phyloP scores from a whole-genome alignment of 1,140 invertebrate species.

The Drosophila truncata region DNA sequence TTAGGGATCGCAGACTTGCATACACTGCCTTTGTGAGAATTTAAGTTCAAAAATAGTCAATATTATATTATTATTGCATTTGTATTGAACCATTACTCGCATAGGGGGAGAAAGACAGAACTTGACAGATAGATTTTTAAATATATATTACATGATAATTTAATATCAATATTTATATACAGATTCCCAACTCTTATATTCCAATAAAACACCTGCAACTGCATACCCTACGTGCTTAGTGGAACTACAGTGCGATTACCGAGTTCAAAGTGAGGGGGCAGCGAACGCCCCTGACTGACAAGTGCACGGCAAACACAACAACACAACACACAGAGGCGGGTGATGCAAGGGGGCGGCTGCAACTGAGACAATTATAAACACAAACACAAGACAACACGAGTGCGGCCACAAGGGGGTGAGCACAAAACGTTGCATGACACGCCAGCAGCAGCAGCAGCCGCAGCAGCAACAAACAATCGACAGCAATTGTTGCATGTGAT shows the following conservation, averaged over 20 bases:
- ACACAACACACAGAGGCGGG: background rate
- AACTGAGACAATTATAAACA: slow-evolving; percentile 69
- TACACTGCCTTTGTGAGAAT: background rate
- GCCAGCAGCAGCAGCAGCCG: slow-evolving; percentile 19
- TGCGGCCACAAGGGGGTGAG: slow-evolving; percentile 51
- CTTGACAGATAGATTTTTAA: background rate
- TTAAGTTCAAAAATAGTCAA: background rate
- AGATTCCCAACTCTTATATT: background rate
- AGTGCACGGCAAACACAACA: slow-evolving; percentile 26
- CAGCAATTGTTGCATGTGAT: slow-evolving; percentile 66
- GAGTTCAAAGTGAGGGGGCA: slow-evolving; percentile 40
- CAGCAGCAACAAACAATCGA: slow-evolving; percentile 34
- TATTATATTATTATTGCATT: background rate
- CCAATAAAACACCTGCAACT: slow-evolving; percentile 11
- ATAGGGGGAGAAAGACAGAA: background rate
- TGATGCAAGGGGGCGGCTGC: slow-evolving; percentile 5
- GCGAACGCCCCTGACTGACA: slow-evolving; percentile 76
- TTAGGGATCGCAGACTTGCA: background rate
- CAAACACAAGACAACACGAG: slow-evolving; percentile 50
- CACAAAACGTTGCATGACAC: slow-evolving; percentile 72
- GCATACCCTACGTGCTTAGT: slow-evolving; percentile 14
- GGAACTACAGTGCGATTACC: slow-evolving; percentile 8
- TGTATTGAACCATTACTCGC: background rate
- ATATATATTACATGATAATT: background rate
- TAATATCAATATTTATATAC: background rate